Conservation (phyloP, 1,140 invertebrate genomes). For the Lepidostoma basale region DNA sequence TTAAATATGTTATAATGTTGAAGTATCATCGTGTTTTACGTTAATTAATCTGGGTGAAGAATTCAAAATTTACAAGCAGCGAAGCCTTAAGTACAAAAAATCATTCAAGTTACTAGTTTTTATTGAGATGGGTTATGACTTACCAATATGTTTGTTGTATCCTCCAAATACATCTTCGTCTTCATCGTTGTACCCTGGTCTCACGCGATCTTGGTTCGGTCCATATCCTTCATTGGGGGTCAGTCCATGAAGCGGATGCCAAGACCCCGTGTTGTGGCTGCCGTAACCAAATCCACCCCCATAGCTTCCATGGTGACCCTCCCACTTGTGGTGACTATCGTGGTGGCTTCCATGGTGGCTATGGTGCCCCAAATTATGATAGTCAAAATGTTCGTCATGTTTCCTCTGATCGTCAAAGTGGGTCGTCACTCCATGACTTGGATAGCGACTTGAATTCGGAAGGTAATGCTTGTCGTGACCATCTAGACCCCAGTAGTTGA, state of each 20-base stretch:
- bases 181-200: background rate
- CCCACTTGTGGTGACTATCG: slow-evolving; percentile 46
- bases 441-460: slow-evolving; percentile 36
- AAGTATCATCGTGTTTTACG: too few relatives aligned
- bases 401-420: slow-evolving; percentile 31
- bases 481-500: slow-evolving; percentile 43
- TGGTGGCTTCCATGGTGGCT: slow-evolving; percentile 19
- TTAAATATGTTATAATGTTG: too few relatives aligned
- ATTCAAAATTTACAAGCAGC: too few relatives aligned
- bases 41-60: too few relatives aligned
- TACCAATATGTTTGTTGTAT: slow-evolving; percentile 3
- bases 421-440: slow-evolving; percentile 30
- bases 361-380: slow-evolving; percentile 32
- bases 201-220: slow-evolving; percentile 9
- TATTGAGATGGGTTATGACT: too few relatives aligned
- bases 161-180: background rate
- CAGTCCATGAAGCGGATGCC: slow-evolving; percentile 30
- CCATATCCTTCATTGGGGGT: slow-evolving; percentile 18
- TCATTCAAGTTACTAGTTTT: too few relatives aligned
- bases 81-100: too few relatives aligned
- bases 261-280: slow-evolving; percentile 40
- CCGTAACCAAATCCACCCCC: slow-evolving; percentile 45
- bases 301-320: background rate
- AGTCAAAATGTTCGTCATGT: slow-evolving; percentile 34
- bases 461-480: slow-evolving; percentile 33